Base-by-base conservation (phyloP, 1,140 invertebrate genomes). In the Saxidomus purpurata region DNA sequence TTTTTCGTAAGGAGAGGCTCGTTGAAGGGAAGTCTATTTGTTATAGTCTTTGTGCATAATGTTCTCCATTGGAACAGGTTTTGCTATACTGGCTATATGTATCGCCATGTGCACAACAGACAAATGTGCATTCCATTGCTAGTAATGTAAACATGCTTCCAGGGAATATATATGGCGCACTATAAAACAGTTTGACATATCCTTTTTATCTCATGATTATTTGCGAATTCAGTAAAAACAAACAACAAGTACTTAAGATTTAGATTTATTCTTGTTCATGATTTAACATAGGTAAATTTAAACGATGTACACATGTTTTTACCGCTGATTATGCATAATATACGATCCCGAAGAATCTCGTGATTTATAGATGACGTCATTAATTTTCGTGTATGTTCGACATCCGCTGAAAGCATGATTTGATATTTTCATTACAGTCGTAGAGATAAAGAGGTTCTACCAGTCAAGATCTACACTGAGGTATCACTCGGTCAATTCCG, bases 261-360 rank as follows among this genome's bases (percentile, higher is more conserved):
- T 69, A 67, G 25, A 61, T 84, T 67, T 69, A 69, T 84, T 84
- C 81, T 84, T 84, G 61, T 69, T 84, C 81, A 84, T 84, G 81
- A 84, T 43, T 84, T 84, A 84, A 84, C 81, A 84, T 84, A 69
- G 81, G 81, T 84, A 84, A 84, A 84, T 40, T n/a, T n/a, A n/a
- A n/a, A n/a, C n/a, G 36, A 69, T n/a, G n/a, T n/a, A n/a, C n/a
- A n/a, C 34, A 25, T 43, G 15, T 6, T 61, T 28, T 61, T 38
- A 61, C 63, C 34, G 81, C 63, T 71, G 81, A 84, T 84, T 84
- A 84, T 84, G 81, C 81, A 84, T 84, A 84, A 69, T 84, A 49
- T 38, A 19, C 47, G 81, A 84, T 84, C 49, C 81, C 40, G 28
- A 43, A 40, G 81, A 84, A 84, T 84, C 81, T 17, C 47, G 36